Evolutionary conservation across 1,140 invertebrate genomes (phyloP).

Genomic region (Papilio dardanus): DNA sequence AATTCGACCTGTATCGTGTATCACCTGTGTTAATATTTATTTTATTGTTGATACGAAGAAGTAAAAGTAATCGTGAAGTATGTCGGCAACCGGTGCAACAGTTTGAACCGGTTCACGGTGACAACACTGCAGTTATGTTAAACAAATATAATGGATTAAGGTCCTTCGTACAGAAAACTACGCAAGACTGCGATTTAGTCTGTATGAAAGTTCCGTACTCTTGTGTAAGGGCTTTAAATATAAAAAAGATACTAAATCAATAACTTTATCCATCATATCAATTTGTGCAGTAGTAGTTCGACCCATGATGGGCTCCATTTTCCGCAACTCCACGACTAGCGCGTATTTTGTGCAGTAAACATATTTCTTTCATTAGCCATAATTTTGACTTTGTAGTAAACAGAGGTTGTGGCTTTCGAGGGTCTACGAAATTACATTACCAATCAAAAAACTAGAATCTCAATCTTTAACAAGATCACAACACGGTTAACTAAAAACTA

Average conservation of each 20-base stretch:
- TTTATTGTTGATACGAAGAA: slow-evolving; percentile 31
- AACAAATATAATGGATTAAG: neutral
- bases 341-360: too few relatives aligned
- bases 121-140: neutral
- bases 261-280: too few relatives aligned
- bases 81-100: neutral
- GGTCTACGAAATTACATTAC: neutral
- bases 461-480: neutral
- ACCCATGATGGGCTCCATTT: too few relatives aligned
- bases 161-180: too few relatives aligned
- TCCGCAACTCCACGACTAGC: too few relatives aligned
- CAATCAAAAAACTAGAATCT: neutral
- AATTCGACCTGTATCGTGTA: slow-evolving; percentile 19
- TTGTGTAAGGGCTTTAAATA: too few relatives aligned
- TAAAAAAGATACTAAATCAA: too few relatives aligned
- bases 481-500: neutral
- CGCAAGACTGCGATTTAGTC: too few relatives aligned
- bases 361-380: neutral
- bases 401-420: neutral
- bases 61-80: slow-evolving; percentile 29
- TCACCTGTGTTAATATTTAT: slow-evolving; percentile 31
- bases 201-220: too few relatives aligned
- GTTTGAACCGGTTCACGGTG: slow-evolving; percentile 10
- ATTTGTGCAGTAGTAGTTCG: too few relatives aligned
- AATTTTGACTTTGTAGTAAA: neutral